These are phyloP conservation scores for Drosophila subquinaria DNA, from an alignment of 2,888 invertebrate species.

Conservation along the genomic window DNA sequence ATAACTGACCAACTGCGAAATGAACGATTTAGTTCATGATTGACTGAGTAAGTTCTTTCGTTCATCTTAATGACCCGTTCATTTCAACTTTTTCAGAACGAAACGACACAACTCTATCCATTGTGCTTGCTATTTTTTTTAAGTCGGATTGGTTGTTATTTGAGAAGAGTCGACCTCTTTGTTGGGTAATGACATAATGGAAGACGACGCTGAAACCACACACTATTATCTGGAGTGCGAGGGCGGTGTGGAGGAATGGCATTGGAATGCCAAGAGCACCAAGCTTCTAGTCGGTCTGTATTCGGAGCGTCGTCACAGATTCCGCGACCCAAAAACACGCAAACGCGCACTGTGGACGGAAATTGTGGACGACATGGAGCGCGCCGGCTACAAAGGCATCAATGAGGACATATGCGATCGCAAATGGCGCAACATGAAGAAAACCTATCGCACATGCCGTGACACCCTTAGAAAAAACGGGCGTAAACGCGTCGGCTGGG, in stretches of 20 bases:
- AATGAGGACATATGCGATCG: conserved; percentile 62
- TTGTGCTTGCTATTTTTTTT: too few species aligned
- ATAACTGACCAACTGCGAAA: too few species aligned
- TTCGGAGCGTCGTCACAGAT: conserved; percentile 40
- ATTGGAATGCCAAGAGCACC: conserved; percentile 57
- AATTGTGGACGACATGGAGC: conserved; percentile 61
- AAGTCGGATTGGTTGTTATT: too few species aligned
- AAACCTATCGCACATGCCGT: conserved; percentile 60
- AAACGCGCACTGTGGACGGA: conserved; percentile 57
- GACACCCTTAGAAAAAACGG: conserved; percentile 50
- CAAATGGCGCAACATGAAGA: conserved; percentile 67
- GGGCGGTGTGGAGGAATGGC: conserved; percentile 53
- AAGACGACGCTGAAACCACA: conserved; percentile 57
- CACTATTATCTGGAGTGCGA: conserved; percentile 58
- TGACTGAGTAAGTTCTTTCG: too few species aligned
- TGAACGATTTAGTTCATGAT: too few species aligned
- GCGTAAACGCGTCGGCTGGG: conserved; percentile 59
- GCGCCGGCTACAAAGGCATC: conserved; percentile 56
- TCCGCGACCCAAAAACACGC: conserved; percentile 55
- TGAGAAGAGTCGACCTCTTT: too few species aligned
- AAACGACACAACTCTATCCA: too few species aligned
- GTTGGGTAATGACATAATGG: conserved; percentile 24
- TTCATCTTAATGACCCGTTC: too few species aligned
- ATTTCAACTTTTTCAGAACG: too few species aligned
- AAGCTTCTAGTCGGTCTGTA: conserved; percentile 60